Percentiles rank a stretch among this genome's conserved stretches.
phyloP scores from a whole-genome alignment of 2,797 vertebrate species.

The Setipinna tenuifilis region DNA sequence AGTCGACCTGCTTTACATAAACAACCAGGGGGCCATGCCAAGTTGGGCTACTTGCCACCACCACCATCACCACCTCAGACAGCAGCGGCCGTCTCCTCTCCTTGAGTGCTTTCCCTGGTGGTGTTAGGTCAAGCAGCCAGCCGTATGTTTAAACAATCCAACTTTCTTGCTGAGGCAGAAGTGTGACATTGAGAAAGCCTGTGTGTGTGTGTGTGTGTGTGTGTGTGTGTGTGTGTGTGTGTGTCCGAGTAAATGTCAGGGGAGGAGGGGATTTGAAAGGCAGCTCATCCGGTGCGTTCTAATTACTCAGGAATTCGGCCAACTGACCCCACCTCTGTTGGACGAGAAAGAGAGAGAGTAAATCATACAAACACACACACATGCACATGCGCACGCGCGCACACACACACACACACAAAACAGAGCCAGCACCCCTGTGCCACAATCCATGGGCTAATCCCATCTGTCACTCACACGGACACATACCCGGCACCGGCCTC shows the following conservation, averaged over 20 bases:
- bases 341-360: neutral
- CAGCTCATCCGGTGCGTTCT: slow-evolving; percentile 35
- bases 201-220: neutral
- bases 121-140: no score
- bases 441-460: slow-evolving; percentile 23
- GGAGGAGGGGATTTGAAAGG: neutral
- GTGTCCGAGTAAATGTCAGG: neutral
- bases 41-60: neutral
- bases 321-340: slow-evolving; percentile 43
- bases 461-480: neutral
- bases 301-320: slow-evolving; percentile 48
- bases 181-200: slow-evolving; percentile 9
- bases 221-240: slow-evolving; percentile 28
- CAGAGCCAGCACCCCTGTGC: slow-evolving; percentile 6
- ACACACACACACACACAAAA: neutral
- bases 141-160: neutral
- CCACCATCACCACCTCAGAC: neutral
- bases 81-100: no score
- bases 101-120: no score
- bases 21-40: neutral
- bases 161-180: neutral
- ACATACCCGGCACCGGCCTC: slow-evolving; percentile 10
- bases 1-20: neutral
- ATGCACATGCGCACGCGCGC: no score
- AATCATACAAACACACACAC: neutral